Conservation (phyloP, 2,888 invertebrate genomes). For the Acronicta alni region DNA sequence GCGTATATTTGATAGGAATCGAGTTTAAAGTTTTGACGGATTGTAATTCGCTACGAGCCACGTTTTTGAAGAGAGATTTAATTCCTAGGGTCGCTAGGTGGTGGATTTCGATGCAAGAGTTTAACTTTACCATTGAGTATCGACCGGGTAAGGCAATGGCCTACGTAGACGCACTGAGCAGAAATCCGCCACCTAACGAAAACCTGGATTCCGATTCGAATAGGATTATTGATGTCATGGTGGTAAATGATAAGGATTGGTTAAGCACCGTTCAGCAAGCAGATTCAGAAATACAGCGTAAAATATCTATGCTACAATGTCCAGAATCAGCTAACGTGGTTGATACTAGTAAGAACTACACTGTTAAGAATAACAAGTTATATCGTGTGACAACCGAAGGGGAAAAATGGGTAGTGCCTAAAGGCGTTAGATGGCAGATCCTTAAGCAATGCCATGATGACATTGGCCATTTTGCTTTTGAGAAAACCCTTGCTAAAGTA, state of each 20-base stretch:
- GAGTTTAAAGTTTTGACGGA: background rate
- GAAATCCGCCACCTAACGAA: background rate
- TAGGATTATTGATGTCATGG: too few species aligned
- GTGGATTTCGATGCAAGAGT: constrained; percentile 2
- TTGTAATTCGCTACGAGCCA: background rate
- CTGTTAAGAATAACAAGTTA: background rate
- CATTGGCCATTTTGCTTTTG: too few species aligned
- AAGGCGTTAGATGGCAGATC: too few species aligned
- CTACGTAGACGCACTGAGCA: background rate
- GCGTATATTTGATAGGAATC: background rate
- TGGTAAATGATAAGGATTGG: background rate
- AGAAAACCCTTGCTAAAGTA: too few species aligned
- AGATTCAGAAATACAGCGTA: background rate
- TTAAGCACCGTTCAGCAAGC: background rate
- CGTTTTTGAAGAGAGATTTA: background rate
- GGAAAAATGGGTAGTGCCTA: too few species aligned
- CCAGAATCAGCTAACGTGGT: background rate
- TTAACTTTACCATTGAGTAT: background rate
- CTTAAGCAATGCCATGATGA: too few species aligned
- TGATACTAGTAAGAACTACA: background rate
- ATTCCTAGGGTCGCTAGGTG: background rate
- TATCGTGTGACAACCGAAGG: background rate
- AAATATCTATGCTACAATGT: background rate
- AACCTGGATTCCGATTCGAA: background rate
- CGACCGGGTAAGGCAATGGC: background rate